Evolutionary conservation across 2,113 vertebrate species (phyloP), one percentile per base, ranked within the genome.

Genomic region (Carassius auratus): DNA sequence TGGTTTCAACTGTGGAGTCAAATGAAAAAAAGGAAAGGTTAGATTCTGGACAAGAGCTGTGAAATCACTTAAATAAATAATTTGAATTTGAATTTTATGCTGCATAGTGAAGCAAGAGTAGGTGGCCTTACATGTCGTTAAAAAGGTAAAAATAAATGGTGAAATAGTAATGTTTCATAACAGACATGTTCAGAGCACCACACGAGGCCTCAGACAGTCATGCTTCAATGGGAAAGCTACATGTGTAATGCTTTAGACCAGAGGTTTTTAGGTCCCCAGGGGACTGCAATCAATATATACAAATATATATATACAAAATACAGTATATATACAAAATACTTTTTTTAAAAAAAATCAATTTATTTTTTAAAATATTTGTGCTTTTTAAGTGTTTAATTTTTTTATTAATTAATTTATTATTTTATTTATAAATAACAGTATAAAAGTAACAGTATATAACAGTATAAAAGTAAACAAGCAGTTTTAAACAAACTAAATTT

Each of bases 71-170:
- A 81, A 59, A 73, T 59, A 62, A 33, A 85, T 5, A 50, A 50
- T 36, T 62, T 78, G 8, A 86, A 81, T n/a, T 5, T 36, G 0
- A 50, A 33, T 73, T 13, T 36, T 19, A 52, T 64, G n/a, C 14
- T 3, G 42, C 64, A 73, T 80, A 71, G 76, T 36, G 23, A 80
- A 36, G n/a, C 45, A 26, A 57, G 36, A 30, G 23, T 84, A 88
- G 48, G 76, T 33, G 73, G 55, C 59, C 19, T 73, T 83, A 85
- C 88, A 91, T 83, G 0, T 86, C 86, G 66, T 90, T 42, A 84
- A 90, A 88, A 91, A 36, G 78, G 77, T 61, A 8, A 87, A 52
- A 86, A 83, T 26, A 26, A 86, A 83, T 52, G 19, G 84, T 42
- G 33, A 77, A 69, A 23, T 55, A 10, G 33, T 59, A 77, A 76